Conservation (phyloP, 2,113 vertebrate genomes). For the Nipponia nippon region DNA sequence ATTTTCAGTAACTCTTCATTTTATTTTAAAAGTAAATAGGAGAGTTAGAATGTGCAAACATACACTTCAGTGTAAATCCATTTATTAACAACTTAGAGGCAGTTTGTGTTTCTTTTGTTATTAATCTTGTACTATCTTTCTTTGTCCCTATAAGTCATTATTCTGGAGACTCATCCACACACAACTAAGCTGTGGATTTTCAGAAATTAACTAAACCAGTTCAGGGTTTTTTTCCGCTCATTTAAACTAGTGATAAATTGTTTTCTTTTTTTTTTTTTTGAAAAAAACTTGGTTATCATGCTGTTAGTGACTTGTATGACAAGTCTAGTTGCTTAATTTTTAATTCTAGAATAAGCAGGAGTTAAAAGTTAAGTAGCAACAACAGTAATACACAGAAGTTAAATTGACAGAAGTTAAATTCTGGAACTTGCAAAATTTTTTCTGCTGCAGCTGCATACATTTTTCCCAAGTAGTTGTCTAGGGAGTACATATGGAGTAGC, state of each 20-base stretch:
- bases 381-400: background rate
- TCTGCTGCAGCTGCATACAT: background rate
- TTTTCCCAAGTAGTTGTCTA: background rate
- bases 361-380: background rate
- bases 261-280: background rate
- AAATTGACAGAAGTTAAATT: background rate
- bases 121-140: background rate
- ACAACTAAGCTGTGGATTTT: background rate
- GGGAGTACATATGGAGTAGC: background rate
- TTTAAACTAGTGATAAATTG: background rate
- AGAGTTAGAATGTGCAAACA: background rate
- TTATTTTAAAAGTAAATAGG: background rate
- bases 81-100: background rate
- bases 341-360: background rate
- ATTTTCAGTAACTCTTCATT: background rate
- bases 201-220: background rate
- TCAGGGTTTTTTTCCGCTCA: background rate
- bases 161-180: background rate
- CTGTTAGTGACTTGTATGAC: background rate
- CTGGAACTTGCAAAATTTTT: background rate
- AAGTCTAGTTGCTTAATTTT: background rate
- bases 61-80: background rate
- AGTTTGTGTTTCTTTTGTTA: background rate
- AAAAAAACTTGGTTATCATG: background rate
- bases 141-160: background rate